A percentile compares a stretch with the other conserved stretches of the same genome.
These are phyloP conservation scores for Ceratina australensis DNA, from an alignment of 1,140 invertebrate species.

Conservation along the genomic window DNA sequence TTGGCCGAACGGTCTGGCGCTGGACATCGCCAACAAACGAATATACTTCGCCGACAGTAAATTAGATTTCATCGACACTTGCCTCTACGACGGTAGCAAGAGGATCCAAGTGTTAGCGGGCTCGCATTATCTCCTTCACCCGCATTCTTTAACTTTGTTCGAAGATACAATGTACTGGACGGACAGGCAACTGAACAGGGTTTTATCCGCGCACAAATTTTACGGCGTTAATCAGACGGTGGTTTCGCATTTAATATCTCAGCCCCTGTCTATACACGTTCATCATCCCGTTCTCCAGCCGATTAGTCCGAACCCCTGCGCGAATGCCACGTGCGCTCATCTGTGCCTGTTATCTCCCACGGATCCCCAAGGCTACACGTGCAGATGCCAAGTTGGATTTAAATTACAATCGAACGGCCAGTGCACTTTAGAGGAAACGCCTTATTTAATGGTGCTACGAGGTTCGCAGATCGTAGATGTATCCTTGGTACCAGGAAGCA, in stretches of 20 bases:
- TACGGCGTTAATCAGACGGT: constrained; percentile 94
- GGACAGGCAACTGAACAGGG: constrained; percentile 94
- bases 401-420: constrained; percentile 84
- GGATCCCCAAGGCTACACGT: constrained; percentile 86
- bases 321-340: constrained; percentile 90
- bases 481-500: constrained; percentile 87
- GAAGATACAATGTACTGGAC: constrained; percentile 98
- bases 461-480: constrained; percentile 93
- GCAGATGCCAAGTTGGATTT: constrained; percentile 94
- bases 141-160: constrained; percentile 95
- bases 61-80: constrained; percentile 98
- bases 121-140: constrained; percentile 95
- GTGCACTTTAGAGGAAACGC: constrained; percentile 91
- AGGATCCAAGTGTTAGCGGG: constrained; percentile 92
- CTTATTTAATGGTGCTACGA: constrained; percentile 95
- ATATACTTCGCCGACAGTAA: constrained; percentile 99
- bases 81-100: constrained; percentile 96
- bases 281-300: constrained; percentile 97
- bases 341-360: constrained; percentile 92
- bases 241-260: constrained; percentile 95
- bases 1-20: constrained; percentile 97
- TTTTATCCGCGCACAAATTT: constrained; percentile 94
- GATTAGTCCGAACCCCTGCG: constrained; percentile 90
- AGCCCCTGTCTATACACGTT: constrained; percentile 96
- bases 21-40: constrained; percentile 95